Evolutionary conservation across 2,888 invertebrate species (phyloP).

Genomic region (Thereva nobilitata): DNA sequence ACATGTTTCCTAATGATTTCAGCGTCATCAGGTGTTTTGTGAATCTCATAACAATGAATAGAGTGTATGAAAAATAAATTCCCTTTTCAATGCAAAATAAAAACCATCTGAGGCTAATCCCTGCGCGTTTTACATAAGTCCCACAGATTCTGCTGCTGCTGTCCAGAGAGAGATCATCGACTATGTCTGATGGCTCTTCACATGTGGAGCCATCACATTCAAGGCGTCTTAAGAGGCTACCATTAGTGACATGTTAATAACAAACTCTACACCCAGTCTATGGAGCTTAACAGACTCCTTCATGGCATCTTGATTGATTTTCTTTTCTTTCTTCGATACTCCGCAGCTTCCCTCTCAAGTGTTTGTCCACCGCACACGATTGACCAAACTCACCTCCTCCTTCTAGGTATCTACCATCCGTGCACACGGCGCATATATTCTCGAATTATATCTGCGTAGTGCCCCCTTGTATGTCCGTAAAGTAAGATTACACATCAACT

Average conservation of each 20-base stretch:
- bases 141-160: background rate
- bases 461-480: background rate
- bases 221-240: conserved; percentile 33
- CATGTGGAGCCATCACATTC: background rate
- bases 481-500: conserved; percentile 32
- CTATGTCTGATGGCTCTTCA: too few species aligned
- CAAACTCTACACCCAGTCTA: conserved; percentile 24
- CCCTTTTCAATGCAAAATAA: conserved; percentile 13
- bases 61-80: conserved; percentile 9
- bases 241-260: conserved; percentile 32
- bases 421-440: background rate
- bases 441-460: conserved; percentile 29
- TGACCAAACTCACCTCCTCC: too few species aligned
- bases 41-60: background rate
- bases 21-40: conserved; percentile 6
- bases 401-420: too few species aligned
- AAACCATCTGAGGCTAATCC: conserved; percentile 33
- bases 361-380: too few species aligned
- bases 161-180: too few species aligned
- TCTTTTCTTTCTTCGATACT: conserved; percentile 17
- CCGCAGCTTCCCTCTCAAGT: too few species aligned
- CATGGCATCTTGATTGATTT: conserved; percentile 21
- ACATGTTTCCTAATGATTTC: conserved; percentile 5
- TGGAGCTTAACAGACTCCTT: conserved; percentile 21
- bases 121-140: conserved; percentile 27